Conservation (phyloP, 2,113 vertebrate genomes). For the Malurus melanocephalus region DNA sequence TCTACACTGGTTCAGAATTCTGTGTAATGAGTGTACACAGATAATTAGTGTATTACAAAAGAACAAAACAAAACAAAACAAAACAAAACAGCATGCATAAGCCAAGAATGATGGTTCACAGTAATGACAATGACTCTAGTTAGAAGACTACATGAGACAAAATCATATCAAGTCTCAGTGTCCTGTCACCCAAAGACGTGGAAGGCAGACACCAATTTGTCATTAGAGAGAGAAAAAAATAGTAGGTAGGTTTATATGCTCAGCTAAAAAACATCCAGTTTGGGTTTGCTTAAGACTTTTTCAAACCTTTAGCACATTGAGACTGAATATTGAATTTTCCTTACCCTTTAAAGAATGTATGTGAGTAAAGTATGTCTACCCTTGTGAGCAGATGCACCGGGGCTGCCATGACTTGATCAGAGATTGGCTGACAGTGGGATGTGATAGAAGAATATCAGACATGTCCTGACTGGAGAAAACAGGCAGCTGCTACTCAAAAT, state of each 20-base stretch:
- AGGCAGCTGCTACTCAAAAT: not conserved
- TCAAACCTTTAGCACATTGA: not conserved
- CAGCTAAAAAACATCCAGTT: not conserved
- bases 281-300: not conserved
- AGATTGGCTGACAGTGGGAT: not conserved
- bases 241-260: not conserved
- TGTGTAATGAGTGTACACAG: accelerated
- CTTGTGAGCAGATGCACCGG: accelerated
- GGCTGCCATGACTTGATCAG: not conserved
- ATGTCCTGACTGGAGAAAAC: not conserved
- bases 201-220: not conserved
- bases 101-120: not conserved
- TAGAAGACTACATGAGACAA: not conserved
- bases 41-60: not conserved
- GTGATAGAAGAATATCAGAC: not conserved
- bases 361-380: not conserved
- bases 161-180: accelerated
- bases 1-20: not conserved
- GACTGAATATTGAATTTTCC: not conserved
- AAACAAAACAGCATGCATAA: accelerated
- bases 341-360: not conserved
- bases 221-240: too few relatives aligned
- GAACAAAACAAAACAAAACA: not conserved
- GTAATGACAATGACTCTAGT: not conserved
- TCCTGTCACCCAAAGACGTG: not conserved